Base-by-base conservation (phyloP, 2,888 invertebrate species). In the Cylindroiulus punctatus region DNA sequence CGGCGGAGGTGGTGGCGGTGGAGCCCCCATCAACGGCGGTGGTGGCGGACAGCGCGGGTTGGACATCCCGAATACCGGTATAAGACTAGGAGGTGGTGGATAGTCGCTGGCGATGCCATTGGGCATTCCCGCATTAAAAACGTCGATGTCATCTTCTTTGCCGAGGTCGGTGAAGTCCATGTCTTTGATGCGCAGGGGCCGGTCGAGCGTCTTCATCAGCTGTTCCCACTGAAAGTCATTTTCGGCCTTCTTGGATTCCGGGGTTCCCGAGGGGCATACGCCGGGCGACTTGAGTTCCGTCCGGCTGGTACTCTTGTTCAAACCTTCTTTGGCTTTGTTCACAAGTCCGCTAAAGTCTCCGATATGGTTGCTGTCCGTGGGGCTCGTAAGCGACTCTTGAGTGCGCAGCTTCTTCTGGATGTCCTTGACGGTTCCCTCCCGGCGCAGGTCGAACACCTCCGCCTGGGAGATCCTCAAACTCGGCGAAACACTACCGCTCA, bases 161-260 rank as follows among this genome's bases (percentile, higher is more conserved):
- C 94, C 94, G 86, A 99, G 93, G 91, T 99, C 98, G 17, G 97
- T 97, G 91, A 99, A 99, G 91, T 99, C 99, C 90, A 99, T 93
- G 91, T 99, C 98, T 91, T 98, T 97, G 88, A 93, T 92, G 84
- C 97, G 93, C 88, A 96, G 94, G 88, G 95, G 94, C 88, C 96
- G 92, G 87, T 94, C 93, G 89, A 96, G 92, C 88, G 94, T 94
- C 65, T 94, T 94, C 85, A 95, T 94, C 88, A 98, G 91, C 90
- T 97, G 96, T 90, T 98, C 98, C 98, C 99, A 99, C 90, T 98
- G 96, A 1, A 98, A 91, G 90, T 98, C 98, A 90, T 96, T 97
- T 91, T 98, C 98, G 0, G 97, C 95, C 90, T 97, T 96, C 91
- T 96, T 96, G 92, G 90, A 96, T 95, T 44, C 93, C 90, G 26